Conservation (phyloP, 2,797 vertebrate species). For the Amblyraja radiata region DNA sequence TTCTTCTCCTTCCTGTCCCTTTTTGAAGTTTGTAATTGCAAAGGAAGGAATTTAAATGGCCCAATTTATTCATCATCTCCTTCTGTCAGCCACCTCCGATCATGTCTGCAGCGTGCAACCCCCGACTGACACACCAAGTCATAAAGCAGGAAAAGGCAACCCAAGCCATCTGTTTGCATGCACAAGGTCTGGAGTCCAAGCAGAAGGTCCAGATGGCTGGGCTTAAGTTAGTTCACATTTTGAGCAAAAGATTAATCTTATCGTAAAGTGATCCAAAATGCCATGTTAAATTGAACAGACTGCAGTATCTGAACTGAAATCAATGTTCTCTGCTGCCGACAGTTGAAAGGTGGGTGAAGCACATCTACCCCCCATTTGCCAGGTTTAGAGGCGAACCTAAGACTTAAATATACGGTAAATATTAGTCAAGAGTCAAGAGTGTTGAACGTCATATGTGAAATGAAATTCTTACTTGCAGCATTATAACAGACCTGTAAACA, state of each 20-base stretch:
- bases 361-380: too few species aligned
- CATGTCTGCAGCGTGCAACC: background rate
- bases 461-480: too few species aligned
- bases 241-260: slow-evolving; percentile 24
- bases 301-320: background rate
- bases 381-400: background rate
- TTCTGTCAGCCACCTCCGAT: background rate
- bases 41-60: background rate
- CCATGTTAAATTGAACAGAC: background rate
- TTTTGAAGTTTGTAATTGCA: background rate
- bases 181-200: background rate
- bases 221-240: slow-evolving; percentile 2
- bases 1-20: background rate
- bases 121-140: background rate
- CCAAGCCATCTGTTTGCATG: background rate
- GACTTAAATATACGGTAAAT: background rate
- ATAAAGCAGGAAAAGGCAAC: background rate
- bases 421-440: too few species aligned
- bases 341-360: background rate
- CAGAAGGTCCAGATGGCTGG: background rate
- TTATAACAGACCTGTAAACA: too few species aligned
- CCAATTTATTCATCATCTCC: background rate
- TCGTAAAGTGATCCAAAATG: background rate
- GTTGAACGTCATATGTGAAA: too few species aligned
- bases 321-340: background rate